Percentiles rank a stretch among this genome's conserved stretches.
These are phyloP conservation scores for Cossypha heuglini DNA, from an alignment of 2,797 vertebrate genomes.

Conservation along the genomic window DNA sequence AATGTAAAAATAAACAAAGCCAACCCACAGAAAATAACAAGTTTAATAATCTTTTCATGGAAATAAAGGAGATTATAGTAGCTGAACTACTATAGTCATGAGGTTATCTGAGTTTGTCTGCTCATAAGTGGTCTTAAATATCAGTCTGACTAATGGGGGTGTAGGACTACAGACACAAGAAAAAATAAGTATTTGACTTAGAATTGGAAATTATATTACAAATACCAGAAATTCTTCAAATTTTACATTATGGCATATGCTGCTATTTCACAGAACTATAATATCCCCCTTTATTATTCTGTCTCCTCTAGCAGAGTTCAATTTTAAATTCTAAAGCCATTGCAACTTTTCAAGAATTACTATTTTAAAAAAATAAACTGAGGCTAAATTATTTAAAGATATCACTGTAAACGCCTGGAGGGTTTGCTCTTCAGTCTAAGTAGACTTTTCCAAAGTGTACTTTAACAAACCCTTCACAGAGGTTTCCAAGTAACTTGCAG, in stretches of 20 bases:
- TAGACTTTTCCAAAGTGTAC: background rate
- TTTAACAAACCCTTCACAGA: background rate
- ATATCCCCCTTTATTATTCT: fast-evolving
- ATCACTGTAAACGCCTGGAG: background rate
- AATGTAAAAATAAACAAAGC: background rate
- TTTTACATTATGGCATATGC: background rate
- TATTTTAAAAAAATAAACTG: background rate
- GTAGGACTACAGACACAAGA: background rate
- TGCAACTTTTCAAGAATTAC: background rate
- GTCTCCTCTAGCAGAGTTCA: background rate
- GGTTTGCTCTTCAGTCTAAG: background rate
- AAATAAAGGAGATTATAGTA: background rate
- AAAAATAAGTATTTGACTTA: background rate
- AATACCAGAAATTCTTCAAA: background rate
- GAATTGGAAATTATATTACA: background rate
- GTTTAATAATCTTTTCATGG: background rate
- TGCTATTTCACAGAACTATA: background rate
- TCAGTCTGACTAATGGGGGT: background rate
- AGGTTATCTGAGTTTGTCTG: background rate
- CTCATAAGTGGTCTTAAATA: background rate
- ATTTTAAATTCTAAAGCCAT: background rate
- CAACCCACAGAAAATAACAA: background rate
- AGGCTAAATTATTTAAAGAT: background rate
- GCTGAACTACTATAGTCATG: background rate
- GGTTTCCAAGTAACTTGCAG: background rate